Base-by-base conservation (phyloP, 2,113 vertebrate species). In the Ondatra zibethicus region DNA sequence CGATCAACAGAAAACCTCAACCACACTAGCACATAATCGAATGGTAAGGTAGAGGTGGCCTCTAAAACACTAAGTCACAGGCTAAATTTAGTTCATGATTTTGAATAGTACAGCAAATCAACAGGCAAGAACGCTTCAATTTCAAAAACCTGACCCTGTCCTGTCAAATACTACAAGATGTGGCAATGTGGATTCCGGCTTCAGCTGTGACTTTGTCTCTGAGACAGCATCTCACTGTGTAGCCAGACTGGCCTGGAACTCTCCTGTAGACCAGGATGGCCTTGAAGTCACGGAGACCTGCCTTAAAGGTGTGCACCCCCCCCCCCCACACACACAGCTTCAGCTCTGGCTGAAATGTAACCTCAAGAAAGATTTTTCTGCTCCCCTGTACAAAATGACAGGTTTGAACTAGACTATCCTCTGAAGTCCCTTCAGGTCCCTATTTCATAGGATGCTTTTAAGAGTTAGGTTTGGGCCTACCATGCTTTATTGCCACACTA, bases 381-480 rank as follows among this genome's bases (percentile, higher is more conserved):
- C 88, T 45, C 68, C 86, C 63, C 29, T 4, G 25, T 36, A 39
- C 90, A 93, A n/a, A 63, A 84, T 36, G 14, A 47, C 23, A 61
- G 27, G 27, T 0, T 9, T 77, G 47, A 91, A 55, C 14, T 58
- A 88, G 14, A 84, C 13, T 65, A 93, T 19, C 82, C 61, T 45
- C 77, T 91, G n/a, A 55, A 42, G 55, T 92, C 61, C 45, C 3
- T 29, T 76, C 58, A 92, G 42, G 47, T 7, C 10, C 16, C 78
- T 31, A 78, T 55, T 77, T 63, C 52, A 93, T 45, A 63, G 39
- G 14, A 33, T 50, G 65, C 42, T 17, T n/a, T 75, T 6, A 45
- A 95, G 92, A 93, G 50, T 75, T 80, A 82, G n/a, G 39, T 95
- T 61, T 70, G 78, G 70, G 50, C 33, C 65, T 58, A 66, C 29